phyloP scores from a whole-genome alignment of 2,888 invertebrate species.

The Caenorhabditis sp. region DNA sequence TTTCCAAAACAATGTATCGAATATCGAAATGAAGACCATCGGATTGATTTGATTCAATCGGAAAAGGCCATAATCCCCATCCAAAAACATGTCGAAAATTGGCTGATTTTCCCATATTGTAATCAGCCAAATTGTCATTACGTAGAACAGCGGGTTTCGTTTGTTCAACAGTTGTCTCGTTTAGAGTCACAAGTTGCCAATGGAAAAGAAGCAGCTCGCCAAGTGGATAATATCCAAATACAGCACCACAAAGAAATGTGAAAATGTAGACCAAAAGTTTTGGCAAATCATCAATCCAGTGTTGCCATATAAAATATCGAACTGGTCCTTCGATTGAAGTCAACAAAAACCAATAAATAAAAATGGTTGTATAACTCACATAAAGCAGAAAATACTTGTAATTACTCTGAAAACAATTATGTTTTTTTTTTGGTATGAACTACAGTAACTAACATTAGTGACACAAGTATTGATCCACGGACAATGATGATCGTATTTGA shows the following conservation, averaged over 20 bases:
- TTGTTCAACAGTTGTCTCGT: constrained; percentile 66
- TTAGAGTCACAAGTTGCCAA: constrained; percentile 47
- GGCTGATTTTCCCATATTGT: constrained; percentile 52
- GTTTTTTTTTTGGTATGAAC: too few relatives aligned
- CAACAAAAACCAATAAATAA: constrained; percentile 44
- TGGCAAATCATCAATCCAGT: constrained; percentile 40
- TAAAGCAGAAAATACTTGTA: constrained; percentile 64
- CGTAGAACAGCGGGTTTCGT: constrained; percentile 57
- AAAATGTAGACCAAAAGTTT: constrained; percentile 35
- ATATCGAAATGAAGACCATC: constrained; percentile 59
- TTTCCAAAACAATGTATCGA: constrained; percentile 12
- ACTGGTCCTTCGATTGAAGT: constrained; percentile 49
- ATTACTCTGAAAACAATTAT: constrained; percentile 36
- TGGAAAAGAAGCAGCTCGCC: constrained; percentile 57
- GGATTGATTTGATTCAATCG: constrained; percentile 43
- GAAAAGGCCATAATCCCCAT: constrained; percentile 60
- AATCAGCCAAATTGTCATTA: constrained; percentile 51
- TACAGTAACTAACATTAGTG: constrained; percentile 12
- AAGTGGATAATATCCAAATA: constrained; percentile 47
- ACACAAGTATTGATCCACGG: constrained; percentile 64
- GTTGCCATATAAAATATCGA: constrained; percentile 49
- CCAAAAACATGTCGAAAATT: constrained; percentile 57
- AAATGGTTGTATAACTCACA: constrained; percentile 48
- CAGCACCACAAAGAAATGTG: constrained; percentile 13
- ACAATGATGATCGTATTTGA: constrained; percentile 60